Conservation (phyloP, 2,888 invertebrate genomes). For the Hesperia comma region DNA sequence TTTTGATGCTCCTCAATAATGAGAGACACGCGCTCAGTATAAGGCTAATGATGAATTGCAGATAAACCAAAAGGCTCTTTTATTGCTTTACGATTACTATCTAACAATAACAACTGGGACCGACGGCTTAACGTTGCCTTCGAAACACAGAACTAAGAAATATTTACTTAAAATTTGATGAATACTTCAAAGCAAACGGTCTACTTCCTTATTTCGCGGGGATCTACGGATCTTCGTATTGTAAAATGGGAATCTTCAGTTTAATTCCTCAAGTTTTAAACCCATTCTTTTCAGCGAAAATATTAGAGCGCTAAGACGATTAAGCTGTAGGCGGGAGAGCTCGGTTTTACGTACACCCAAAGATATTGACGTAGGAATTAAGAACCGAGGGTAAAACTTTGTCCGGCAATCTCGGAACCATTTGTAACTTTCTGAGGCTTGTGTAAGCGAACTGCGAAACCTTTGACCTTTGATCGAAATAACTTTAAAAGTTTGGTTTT, state of each 20-base stretch:
- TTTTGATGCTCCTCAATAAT: too few relatives aligned
- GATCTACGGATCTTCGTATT: neutral
- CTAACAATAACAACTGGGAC: too few relatives aligned
- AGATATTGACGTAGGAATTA: slow-evolving; percentile 19
- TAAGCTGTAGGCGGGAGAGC: neutral
- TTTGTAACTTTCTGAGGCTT: slow-evolving; percentile 10
- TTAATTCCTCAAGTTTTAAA: slow-evolving; percentile 12
- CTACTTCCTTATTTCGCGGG: too few relatives aligned
- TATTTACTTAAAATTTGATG: too few relatives aligned
- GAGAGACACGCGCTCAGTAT: too few relatives aligned
- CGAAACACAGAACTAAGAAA: too few relatives aligned
- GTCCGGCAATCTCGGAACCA: slow-evolving; percentile 4
- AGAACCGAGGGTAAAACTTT: slow-evolving; percentile 8
- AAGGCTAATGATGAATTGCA: too few relatives aligned
- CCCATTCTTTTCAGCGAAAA: slow-evolving; percentile 30
- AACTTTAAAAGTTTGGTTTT: neutral
- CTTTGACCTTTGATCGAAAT: slow-evolving; percentile 13
- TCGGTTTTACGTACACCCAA: slow-evolving; percentile 5
- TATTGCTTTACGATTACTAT: too few relatives aligned
- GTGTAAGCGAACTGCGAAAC: slow-evolving; percentile 6
- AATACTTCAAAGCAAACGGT: too few relatives aligned
- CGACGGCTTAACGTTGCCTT: too few relatives aligned
- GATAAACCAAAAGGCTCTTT: too few relatives aligned
- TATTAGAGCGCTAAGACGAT: slow-evolving; percentile 2
- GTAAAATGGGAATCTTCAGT: neutral